phyloP scores from a whole-genome alignment of 2,113 vertebrate genomes.

The Natator depressus region DNA sequence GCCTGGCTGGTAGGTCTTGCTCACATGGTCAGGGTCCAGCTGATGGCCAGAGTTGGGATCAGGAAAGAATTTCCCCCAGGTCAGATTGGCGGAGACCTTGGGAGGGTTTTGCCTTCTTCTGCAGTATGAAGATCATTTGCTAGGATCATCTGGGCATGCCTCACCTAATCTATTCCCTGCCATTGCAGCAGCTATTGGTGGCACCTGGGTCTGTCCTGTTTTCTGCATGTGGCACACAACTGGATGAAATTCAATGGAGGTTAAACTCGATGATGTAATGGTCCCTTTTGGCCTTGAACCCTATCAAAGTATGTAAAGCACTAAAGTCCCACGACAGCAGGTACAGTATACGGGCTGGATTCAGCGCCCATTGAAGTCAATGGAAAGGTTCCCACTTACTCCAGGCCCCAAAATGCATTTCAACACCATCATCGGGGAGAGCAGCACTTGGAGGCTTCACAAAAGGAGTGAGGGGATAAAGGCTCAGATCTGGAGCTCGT shows the following conservation, averaged over 20 bases:
- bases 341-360: not conserved
- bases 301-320: not conserved
- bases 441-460: constrained; percentile 10
- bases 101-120: too few relatives aligned
- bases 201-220: not conserved
- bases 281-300: not conserved
- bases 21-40: not conserved
- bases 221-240: not conserved
- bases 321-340: not conserved
- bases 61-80: not conserved
- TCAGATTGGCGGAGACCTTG: not conserved
- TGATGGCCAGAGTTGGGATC: not conserved
- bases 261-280: not conserved
- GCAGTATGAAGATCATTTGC: not conserved
- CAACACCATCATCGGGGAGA: not conserved
- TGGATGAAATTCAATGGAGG: not conserved
- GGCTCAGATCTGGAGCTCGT: not conserved
- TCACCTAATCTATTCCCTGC: not conserved
- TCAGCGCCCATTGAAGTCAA: not conserved
- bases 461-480: not conserved
- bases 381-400: not conserved
- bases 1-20: not conserved
- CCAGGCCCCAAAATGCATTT: constrained; percentile 8
- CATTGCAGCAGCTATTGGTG: not conserved
- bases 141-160: not conserved